A percentile compares a stretch with the other conserved stretches of the same genome.
phyloP scores from a whole-genome alignment of 2,888 invertebrate species.

The Eupithecia pulchellata region DNA sequence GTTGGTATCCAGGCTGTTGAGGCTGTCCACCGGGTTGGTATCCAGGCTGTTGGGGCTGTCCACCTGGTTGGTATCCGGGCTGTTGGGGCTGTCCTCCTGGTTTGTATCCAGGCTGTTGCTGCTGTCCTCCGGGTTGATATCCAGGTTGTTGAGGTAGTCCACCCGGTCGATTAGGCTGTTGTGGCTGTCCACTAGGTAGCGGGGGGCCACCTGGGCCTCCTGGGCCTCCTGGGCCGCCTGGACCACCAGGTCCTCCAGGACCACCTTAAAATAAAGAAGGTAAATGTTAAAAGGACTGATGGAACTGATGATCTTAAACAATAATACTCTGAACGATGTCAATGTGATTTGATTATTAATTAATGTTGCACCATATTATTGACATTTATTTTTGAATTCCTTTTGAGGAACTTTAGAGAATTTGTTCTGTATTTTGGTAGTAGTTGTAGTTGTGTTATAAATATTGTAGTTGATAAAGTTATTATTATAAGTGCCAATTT shows the following conservation, averaged over 20 bases:
- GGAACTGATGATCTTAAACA: too few relatives aligned
- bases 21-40: slow-evolving; percentile 34
- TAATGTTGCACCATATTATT: too few relatives aligned
- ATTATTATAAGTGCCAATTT: too few relatives aligned
- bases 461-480: too few relatives aligned
- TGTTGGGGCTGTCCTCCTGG: slow-evolving; percentile 25
- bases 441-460: too few relatives aligned
- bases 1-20: slow-evolving; percentile 6
- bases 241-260: slow-evolving; percentile 25
- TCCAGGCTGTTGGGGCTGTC: slow-evolving; percentile 44
- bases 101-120: slow-evolving; percentile 5
- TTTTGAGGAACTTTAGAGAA: too few relatives aligned
- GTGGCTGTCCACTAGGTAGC: slow-evolving; percentile 4
- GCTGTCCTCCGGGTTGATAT: slow-evolving; percentile 44
- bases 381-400: too few relatives aligned
- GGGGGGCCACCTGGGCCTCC: slow-evolving; percentile 25
- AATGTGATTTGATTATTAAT: too few relatives aligned
- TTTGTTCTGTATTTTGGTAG: too few relatives aligned
- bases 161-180: slow-evolving; percentile 1
- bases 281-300: too few relatives aligned
- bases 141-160: too few relatives aligned
- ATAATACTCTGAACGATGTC: too few relatives aligned
- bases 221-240: slow-evolving; percentile 25
- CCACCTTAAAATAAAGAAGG: slow-evolving; percentile 30
- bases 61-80: slow-evolving; percentile 40